Base-by-base conservation (phyloP, 2,797 vertebrate species). In the Schizothorax lantsangensis region DNA sequence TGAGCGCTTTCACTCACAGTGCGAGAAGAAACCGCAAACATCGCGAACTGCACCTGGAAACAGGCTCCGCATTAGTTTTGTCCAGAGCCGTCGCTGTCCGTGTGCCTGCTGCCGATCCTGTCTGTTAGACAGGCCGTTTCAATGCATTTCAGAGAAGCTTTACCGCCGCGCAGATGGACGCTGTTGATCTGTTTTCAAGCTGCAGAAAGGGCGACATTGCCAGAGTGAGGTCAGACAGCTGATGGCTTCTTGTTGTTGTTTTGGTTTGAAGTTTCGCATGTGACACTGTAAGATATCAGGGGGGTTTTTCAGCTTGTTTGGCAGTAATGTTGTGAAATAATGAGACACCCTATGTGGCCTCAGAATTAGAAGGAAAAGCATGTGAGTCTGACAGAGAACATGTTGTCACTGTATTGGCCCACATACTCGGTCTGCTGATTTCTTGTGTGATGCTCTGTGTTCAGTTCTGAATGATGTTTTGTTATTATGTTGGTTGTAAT, bases 151-250 rank as follows among this genome's bases (percentile, higher is more conserved):
- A 95, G 94, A 92, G 93, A 84, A 91, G 85, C 89, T 84, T 93
- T 89, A 93, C 88, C 93, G 88, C 93, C 89, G 93, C 91, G 93
- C 94, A 92, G 93, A 97, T 98, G 98, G 97, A 99, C 90, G 97
- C 96, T 88, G 95, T 92, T 94, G 97, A 98, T 86, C 92, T 99
- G 90, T 99, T 98, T 93, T 96, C 94, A 89, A 98, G 98, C 93
- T 99, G 97, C 96, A 97, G 94, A 93, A 98, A 97, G 92, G 97
- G 98, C 89, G 97, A 98, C 94, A 94, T 98, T 93, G 95, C 93
- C 93, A 97, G 97, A 92, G 98, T 98, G 93, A 97, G 97, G 97
- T 98, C 40, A 49, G 71, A 33, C 68, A 62, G 85, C 83, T 79
- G 62, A 66, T 47, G 2, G 23, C 19, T 14, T 15, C 5, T 12